A percentile compares a stretch with the other conserved stretches of the same genome.
Conservation (phyloP, 2,113 vertebrate genomes). For the Platanista minor region DNA sequence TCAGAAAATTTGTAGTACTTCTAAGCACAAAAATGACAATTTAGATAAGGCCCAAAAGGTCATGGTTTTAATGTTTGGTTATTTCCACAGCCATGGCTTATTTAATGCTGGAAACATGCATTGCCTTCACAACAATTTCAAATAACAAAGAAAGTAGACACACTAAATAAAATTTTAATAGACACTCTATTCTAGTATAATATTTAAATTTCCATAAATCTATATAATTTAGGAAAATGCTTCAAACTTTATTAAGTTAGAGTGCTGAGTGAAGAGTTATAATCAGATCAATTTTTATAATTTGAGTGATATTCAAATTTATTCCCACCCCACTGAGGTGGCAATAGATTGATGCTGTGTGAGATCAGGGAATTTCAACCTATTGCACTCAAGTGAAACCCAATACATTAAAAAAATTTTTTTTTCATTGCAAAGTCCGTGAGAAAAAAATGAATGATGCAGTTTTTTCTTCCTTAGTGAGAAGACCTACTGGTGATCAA, state of each 20-base stretch:
- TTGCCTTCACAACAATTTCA: not conserved
- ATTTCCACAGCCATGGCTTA: not conserved
- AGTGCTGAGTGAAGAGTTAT: not conserved
- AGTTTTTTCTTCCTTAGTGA: not conserved
- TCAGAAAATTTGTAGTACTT: not conserved
- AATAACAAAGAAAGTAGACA: not conserved
- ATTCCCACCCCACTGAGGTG: not conserved
- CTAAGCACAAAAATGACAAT: slow-evolving; percentile 15
- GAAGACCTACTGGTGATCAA: not conserved
- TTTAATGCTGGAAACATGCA: not conserved
- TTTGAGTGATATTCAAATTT: not conserved
- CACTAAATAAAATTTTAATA: not conserved
- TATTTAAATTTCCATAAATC: not conserved
- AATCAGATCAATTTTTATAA: not conserved
- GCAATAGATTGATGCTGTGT: not conserved
- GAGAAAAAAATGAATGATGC: not conserved
- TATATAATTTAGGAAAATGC: not conserved
- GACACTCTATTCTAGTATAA: not conserved
- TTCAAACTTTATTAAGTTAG: not conserved
- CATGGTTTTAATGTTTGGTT: not conserved
- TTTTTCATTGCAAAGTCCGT: not conserved
- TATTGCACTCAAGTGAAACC: not conserved
- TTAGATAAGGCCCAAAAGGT: not conserved
- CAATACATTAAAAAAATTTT: not conserved
- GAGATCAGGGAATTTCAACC: not conserved